Conservation (phyloP, 2,113 vertebrate species). For the Pollachius pollachius region DNA sequence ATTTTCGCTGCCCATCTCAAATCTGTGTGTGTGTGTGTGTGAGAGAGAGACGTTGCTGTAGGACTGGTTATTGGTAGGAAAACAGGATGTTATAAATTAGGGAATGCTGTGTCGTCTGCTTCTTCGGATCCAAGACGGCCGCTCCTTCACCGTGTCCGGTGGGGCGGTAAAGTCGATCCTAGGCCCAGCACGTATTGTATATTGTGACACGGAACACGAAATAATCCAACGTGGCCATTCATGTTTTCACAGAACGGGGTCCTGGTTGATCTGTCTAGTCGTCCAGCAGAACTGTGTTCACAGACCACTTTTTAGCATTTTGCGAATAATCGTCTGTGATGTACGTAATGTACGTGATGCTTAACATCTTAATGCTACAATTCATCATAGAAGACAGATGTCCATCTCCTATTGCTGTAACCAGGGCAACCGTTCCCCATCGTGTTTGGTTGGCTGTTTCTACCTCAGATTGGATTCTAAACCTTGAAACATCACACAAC, state of each 20-base stretch:
- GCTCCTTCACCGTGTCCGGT: slow-evolving; percentile 34
- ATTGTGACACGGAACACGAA: slow-evolving; percentile 14
- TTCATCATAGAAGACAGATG: neutral
- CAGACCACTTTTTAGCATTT: slow-evolving; percentile 3
- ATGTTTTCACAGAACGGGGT: neutral
- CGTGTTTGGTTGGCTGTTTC: slow-evolving; percentile 48
- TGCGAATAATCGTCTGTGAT: neutral
- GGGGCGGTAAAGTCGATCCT: slow-evolving; percentile 15
- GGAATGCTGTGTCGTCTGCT: slow-evolving; percentile 32
- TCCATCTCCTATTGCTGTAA: neutral
- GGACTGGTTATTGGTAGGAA: slow-evolving; percentile 11
- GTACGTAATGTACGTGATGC: neutral
- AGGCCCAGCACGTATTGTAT: slow-evolving; percentile 23
- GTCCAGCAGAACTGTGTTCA: no score
- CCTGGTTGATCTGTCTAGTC: slow-evolving; percentile 39
- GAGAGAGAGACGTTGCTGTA: slow-evolving; percentile 33
- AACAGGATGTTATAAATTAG: slow-evolving; percentile 23
- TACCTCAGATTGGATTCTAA: slow-evolving; percentile 65
- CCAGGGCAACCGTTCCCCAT: neutral
- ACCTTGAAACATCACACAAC: neutral
- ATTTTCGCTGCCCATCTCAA: slow-evolving; percentile 8
- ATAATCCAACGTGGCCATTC: neutral
- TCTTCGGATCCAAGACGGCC: slow-evolving; percentile 26
- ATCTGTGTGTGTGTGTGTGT: slow-evolving; percentile 11
- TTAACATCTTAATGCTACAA: neutral